phyloP scores from a whole-genome alignment of 2,797 vertebrate species.

The Artibeus lituratus region DNA sequence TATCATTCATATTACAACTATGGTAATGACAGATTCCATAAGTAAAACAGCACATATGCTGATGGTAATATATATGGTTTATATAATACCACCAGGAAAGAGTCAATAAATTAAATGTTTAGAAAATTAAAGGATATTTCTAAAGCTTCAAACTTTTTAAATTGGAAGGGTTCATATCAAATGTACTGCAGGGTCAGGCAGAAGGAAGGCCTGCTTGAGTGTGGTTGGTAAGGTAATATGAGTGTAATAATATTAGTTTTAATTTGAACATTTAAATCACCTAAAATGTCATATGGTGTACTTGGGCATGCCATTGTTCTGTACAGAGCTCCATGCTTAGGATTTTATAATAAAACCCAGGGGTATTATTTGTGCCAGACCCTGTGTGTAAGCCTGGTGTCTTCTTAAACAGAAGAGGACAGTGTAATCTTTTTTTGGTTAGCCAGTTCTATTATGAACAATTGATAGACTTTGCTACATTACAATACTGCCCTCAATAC shows the following conservation, averaged over 20 bases:
- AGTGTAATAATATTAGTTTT: too few species aligned
- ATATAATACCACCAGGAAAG: neutral
- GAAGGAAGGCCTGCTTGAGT: too few species aligned
- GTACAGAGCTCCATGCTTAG: too few species aligned
- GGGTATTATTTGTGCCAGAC: too few species aligned
- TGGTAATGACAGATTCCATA: neutral
- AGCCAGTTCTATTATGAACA: neutral
- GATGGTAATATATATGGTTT: neutral
- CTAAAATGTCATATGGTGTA: too few species aligned
- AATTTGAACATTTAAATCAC: too few species aligned
- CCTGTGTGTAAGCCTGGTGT: neutral
- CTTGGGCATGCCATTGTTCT: too few species aligned
- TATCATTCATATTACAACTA: constrained; percentile 1
- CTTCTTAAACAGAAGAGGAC: neutral
- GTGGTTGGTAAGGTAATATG: too few species aligned
- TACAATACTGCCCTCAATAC: neutral
- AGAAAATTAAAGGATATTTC: neutral
- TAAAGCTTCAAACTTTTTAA: constrained; percentile 1
- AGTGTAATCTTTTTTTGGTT: neutral
- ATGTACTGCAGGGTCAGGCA: neutral
- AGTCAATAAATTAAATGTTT: constrained; percentile 7
- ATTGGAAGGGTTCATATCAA: neutral
- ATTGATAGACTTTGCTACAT: neutral
- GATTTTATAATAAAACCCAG: too few species aligned
- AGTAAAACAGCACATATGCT: neutral